These are phyloP conservation scores for Eupithecia tripunctaria DNA, from an alignment of 2,888 invertebrate genomes.

Conservation along the genomic window DNA sequence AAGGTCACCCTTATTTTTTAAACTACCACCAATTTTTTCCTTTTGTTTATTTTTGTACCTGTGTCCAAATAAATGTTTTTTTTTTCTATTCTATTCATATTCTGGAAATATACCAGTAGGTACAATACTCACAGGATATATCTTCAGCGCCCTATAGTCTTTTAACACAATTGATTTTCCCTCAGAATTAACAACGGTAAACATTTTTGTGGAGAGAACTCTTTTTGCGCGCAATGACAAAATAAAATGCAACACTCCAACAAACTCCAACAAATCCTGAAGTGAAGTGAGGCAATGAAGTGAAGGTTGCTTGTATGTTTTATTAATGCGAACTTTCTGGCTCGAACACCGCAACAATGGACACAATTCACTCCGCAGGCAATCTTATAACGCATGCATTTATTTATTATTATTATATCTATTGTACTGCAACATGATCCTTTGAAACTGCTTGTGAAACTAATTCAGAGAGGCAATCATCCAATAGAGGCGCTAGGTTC, in stretches of 20 bases:
- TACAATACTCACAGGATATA: constrained; percentile 28
- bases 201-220: constrained; percentile 19
- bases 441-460: constrained; percentile 30
- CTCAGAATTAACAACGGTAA: constrained; percentile 24
- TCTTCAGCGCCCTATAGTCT: constrained; percentile 25
- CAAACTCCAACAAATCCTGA: background rate
- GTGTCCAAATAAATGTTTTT: no score
- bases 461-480: constrained; percentile 33
- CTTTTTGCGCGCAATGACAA: background rate
- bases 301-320: background rate
- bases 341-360: background rate
- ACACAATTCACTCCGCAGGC: constrained; percentile 17
- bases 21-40: no score
- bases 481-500: constrained; percentile 29
- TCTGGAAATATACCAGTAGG: background rate
- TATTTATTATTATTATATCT: constrained; percentile 13
- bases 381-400: constrained; percentile 19
- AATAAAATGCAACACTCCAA: background rate
- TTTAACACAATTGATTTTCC: constrained; percentile 24
- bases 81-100: no score
- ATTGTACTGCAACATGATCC: constrained; percentile 28
- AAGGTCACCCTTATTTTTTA: no score
- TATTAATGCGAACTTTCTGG: background rate
- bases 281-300: background rate
- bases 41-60: no score